Evolutionary conservation across 2,113 vertebrate species (phyloP).

Genomic region (Astur gentilis): DNA sequence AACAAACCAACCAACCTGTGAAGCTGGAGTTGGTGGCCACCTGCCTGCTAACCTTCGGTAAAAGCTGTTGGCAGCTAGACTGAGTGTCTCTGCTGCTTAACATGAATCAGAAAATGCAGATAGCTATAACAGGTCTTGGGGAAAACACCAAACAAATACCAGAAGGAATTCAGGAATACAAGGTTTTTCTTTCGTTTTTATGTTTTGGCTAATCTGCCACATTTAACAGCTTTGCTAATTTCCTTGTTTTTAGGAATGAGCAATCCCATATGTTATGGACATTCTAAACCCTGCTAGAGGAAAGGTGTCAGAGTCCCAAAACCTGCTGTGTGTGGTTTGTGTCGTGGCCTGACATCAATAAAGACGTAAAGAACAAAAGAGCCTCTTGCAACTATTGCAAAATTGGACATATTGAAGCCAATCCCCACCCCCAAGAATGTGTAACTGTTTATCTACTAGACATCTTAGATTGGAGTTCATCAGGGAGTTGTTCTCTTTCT

Average conservation of each 20-base stretch:
- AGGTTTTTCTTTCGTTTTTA: background rate
- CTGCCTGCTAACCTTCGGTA: background rate
- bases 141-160: slow-evolving; percentile 25
- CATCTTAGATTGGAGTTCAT: background rate
- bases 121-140: background rate
- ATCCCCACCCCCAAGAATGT: background rate
- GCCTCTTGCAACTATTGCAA: background rate
- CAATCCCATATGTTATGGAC: slow-evolving; percentile 6
- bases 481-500: background rate
- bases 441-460: background rate
- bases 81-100: slow-evolving; percentile 26
- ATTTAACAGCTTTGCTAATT: slow-evolving; percentile 53
- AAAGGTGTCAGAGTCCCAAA: slow-evolving; percentile 32
- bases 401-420: background rate
- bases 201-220: slow-evolving; percentile 36
- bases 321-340: slow-evolving; percentile 31
- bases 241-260: background rate
- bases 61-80: slow-evolving; percentile 4
- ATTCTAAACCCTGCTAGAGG: slow-evolving; percentile 22
- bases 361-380: slow-evolving; percentile 57
- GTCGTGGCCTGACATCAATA: slow-evolving; percentile 43
- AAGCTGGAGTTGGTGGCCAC: background rate
- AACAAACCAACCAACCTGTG: background rate
- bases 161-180: background rate
- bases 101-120: slow-evolving; percentile 11